These are phyloP conservation scores for Pachycephala philippinensis DNA, from an alignment of 2,113 vertebrate genomes.

Conservation along the genomic window DNA sequence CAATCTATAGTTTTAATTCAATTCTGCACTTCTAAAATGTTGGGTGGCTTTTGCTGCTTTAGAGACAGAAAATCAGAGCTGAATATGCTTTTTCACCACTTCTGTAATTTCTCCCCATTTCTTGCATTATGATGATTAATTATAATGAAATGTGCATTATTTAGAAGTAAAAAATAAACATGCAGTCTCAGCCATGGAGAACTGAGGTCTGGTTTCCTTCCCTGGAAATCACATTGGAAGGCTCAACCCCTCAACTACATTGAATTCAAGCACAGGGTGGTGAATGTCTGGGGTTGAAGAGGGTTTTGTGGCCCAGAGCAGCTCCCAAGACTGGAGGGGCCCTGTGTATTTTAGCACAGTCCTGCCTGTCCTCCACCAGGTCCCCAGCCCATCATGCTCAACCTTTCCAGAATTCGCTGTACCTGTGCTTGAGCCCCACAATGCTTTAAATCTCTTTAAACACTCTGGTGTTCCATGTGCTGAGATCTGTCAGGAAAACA, in stretches of 20 bases:
- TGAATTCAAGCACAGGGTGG: not conserved
- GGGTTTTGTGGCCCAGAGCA: not conserved
- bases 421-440: not conserved
- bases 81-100: not conserved
- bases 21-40: not conserved
- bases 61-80: not conserved
- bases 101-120: not conserved
- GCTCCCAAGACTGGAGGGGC: not conserved
- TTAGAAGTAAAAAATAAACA: not conserved
- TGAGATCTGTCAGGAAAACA: not conserved
- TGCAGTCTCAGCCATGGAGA: not conserved
- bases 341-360: not conserved
- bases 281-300: not conserved
- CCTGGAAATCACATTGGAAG: not conserved
- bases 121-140: not conserved
- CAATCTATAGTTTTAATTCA: slow-evolving; percentile 53
- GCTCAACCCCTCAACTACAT: not conserved
- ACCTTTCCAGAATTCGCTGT: not conserved
- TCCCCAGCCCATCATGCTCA: not conserved
- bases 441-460: not conserved
- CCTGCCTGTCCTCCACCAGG: not conserved
- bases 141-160: not conserved
- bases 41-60: not conserved
- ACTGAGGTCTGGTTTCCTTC: not conserved
- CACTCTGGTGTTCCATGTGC: not conserved